Evolutionary conservation across 2,113 vertebrate species (phyloP).

Genomic region (Crotalus viridis): DNA sequence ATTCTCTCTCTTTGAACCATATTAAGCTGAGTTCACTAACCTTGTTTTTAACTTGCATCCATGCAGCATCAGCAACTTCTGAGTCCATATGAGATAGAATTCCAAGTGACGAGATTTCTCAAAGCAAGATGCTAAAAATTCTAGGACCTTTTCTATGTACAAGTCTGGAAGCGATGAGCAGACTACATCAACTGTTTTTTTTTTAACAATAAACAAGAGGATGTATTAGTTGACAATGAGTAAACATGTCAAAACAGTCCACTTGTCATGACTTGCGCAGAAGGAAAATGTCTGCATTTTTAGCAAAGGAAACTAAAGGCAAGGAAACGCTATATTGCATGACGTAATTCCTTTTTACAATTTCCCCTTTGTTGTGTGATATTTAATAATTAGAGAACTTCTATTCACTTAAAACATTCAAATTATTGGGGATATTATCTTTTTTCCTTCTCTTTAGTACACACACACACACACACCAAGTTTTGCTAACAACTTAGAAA

Average conservation of each 20-base stretch:
- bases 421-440: not conserved
- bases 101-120: constrained; percentile 88
- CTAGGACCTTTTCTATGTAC: constrained; percentile 88
- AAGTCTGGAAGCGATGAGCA: constrained; percentile 85
- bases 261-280: not conserved
- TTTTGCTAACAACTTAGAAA: not conserved
- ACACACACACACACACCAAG: not conserved
- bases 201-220: not conserved
- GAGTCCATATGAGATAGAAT: constrained; percentile 91
- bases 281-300: not conserved
- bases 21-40: constrained; percentile 56
- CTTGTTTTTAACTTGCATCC: constrained; percentile 91
- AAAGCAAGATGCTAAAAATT: constrained; percentile 82
- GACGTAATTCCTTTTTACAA: not conserved
- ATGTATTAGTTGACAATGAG: not conserved
- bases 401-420: not conserved
- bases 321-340: not conserved
- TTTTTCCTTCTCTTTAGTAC: not conserved
- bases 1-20: not conserved
- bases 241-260: not conserved
- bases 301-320: not conserved
- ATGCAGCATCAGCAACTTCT: constrained; percentile 84
- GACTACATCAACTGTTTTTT: constrained; percentile 78
- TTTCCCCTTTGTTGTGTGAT: not conserved
- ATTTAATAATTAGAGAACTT: not conserved